These are phyloP conservation scores for Chlorops oryzae DNA, from an alignment of 1,140 invertebrate genomes.

Conservation along the genomic window DNA sequence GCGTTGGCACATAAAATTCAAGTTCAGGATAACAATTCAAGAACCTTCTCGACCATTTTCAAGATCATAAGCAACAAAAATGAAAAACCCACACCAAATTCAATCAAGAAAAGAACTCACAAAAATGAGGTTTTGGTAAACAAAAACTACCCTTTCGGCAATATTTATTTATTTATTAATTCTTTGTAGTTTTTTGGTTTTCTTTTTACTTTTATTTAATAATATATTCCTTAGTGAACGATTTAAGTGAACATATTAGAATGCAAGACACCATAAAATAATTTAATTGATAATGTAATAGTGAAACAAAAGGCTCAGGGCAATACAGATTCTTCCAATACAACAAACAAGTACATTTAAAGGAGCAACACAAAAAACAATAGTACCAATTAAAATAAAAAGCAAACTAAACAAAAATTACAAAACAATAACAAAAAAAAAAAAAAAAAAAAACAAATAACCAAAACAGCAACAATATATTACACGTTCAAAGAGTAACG, in stretches of 20 bases:
- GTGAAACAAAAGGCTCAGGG: constrained; percentile 42
- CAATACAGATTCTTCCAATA: constrained; percentile 44
- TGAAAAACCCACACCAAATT: too few species aligned
- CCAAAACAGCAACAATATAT: constrained; percentile 1
- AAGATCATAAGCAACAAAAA: not conserved
- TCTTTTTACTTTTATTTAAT: constrained; percentile 25
- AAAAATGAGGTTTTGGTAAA: too few species aligned
- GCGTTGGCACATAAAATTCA: constrained; percentile 11
- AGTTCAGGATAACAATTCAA: too few species aligned
- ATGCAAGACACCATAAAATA: not conserved
- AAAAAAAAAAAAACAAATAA: constrained; percentile 8
- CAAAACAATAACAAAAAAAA: constrained; percentile 8
- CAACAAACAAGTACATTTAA: constrained; percentile 22
- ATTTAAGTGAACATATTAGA: not conserved
- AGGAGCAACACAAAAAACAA: constrained; percentile 21
- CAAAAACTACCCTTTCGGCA: constrained; percentile 26
- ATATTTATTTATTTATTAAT: not conserved
- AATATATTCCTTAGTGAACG: constrained; percentile 8
- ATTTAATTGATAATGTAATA: not conserved
- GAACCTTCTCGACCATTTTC: not conserved
- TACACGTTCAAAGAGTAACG: not conserved
- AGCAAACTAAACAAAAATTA: constrained; percentile 18
- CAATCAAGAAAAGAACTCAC: too few species aligned
- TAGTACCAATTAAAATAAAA: constrained; percentile 29
- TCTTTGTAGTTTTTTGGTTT: constrained; percentile 17